Base-by-base conservation (phyloP, 2,888 invertebrate species). In the Drosophila mettleri region DNA sequence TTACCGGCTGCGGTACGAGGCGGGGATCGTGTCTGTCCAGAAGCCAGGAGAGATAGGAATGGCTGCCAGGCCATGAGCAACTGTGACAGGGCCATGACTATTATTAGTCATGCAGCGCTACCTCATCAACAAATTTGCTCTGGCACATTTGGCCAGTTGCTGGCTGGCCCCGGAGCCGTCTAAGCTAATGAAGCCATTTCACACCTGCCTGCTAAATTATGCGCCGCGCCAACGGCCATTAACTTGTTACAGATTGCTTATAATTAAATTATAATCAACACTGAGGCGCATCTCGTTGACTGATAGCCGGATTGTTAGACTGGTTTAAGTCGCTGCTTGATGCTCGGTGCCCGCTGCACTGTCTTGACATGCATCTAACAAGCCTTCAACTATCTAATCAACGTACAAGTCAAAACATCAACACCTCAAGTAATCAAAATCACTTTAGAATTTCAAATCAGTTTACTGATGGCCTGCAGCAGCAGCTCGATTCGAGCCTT, bases 381-480 rank as follows among this genome's bases (percentile, higher is more conserved):
- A 85, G 86, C 81, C 70, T 72, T 73, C 85, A 82, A 78, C 82
- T 85, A 85, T 85, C 85, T 85, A 85, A 85, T 85, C 85, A 85
- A 85, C 85, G 85, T 85, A 85, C 85, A 85, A 85, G 85, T 85
- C 85, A 85, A 85, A 85, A 85, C 85, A 85, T 85, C 85, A 86
- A 85, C 85, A 85, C 85, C 85, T 85, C 87, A 80, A 86, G 87
- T 85, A 85, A 85, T 85, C 85, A 85, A 85, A 85, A 85, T 86
- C 85, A 85, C 85, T 85, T 85, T 85, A 85, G 85, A 85, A 85
- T 85, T 85, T 85, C 85, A 85, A 85, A 85, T 85, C 87, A 85
- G 85, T 78, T 75, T 18, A 41, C 49, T 71, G 81, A 63, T 78
- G 75, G 84, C 78, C 81, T 64, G 81, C 79, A 76, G 81, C 72